Base-by-base conservation (phyloP, 2,888 invertebrate species). In the Nudaria mundana region DNA sequence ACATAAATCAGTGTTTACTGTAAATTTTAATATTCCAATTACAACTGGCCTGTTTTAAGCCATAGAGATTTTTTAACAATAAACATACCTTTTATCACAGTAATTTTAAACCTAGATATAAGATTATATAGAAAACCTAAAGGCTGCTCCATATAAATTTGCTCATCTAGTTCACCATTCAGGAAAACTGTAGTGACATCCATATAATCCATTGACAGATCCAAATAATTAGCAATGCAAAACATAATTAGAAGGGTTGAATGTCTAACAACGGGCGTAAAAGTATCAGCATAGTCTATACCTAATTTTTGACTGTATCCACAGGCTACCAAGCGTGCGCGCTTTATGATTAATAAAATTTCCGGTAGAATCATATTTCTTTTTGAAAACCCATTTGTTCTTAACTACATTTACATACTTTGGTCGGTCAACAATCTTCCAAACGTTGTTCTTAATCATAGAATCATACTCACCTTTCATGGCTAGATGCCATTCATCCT, bases 311-410 rank as follows among this genome's bases (percentile, higher is more conserved):
- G 36, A 1, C 24, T 30, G 10, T 13, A 39, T 0, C 39, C 44
- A 13, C 36, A 36, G 1, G 43, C 43, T 0, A 44, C 43, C 1
- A 44, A n/a, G 0, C 38, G 18, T n/a, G 43, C 43, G n/a, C n/a
- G n/a, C n/a, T n/a, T n/a, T n/a, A 16, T 36, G 35, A 20, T 24
- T 39, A 2, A 15, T 32, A 0, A 33, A 6, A 3, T 30, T 14
- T 3, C 30, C 32, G n/a, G 37, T 15, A 1, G 24, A 3, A n/a
- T 13, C 24, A 2, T 23, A 3, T 14, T 33, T 33, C 15, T 10
- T 24, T 8, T 14, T 33, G 5, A 24, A 33, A 2, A 33, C 33
- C 24, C 33, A 29, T 5, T 37, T 41, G 2, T 29, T 33, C n/a
- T 20, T 6, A 0, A 32, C 18, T 5, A 14, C 29, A 1, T 15